Conservation (phyloP, 2,888 invertebrate genomes). For the Philereme transversata region DNA sequence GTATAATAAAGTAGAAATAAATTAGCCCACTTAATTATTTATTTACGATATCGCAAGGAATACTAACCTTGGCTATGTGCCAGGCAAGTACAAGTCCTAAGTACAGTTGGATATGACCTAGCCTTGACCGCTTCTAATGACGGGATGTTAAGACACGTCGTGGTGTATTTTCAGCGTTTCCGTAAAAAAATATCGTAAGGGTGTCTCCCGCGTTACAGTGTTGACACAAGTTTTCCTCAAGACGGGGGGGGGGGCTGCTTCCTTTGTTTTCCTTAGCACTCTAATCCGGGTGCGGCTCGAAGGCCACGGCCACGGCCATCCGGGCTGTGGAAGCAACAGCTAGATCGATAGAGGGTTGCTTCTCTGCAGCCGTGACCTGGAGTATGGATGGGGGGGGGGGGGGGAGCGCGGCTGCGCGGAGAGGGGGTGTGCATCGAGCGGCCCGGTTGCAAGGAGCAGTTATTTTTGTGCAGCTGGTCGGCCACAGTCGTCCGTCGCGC, state of each 20-base stretch:
- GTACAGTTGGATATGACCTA: constrained; percentile 33
- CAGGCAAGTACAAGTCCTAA: constrained; percentile 33
- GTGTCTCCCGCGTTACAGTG: neutral
- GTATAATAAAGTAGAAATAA: constrained; percentile 22
- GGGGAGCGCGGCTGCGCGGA: constrained; percentile 35
- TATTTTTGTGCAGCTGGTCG: constrained; percentile 79
- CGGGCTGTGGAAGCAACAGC: constrained; percentile 71
- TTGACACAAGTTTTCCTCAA: neutral
- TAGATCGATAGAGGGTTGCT: constrained; percentile 72
- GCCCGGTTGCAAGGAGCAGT: constrained; percentile 80
- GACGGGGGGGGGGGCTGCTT: constrained; percentile 1
- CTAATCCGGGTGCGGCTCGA: constrained; percentile 33
- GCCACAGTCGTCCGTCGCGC: constrained; percentile 73
- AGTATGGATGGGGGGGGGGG: constrained; percentile 43
- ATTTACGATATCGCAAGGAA: constrained; percentile 27
- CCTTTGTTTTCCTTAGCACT: constrained; percentile 13
- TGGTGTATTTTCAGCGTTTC: no score
- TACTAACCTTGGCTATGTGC: constrained; percentile 33
- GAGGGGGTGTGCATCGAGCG: constrained; percentile 67
- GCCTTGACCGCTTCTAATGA: constrained; percentile 31
- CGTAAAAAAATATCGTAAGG: no score
- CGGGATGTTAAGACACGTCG: neutral
- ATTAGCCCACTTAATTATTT: constrained; percentile 29
- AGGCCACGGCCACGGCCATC: constrained; percentile 57
- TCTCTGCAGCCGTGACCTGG: constrained; percentile 77